These are phyloP conservation scores for Hymenochirus boettgeri DNA, from an alignment of 2,113 vertebrate species.

Conservation along the genomic window DNA sequence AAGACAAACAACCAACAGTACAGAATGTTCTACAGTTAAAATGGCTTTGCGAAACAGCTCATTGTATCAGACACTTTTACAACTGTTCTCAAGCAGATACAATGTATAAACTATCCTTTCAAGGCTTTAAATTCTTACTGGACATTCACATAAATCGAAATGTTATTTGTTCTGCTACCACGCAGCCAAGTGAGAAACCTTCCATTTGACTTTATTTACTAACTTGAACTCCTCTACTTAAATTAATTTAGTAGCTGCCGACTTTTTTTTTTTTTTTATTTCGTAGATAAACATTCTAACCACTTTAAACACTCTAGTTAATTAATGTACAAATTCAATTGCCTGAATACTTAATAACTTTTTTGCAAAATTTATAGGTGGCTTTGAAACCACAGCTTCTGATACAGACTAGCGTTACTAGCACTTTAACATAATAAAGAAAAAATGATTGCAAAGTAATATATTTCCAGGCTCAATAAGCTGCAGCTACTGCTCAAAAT, in stretches of 20 bases:
- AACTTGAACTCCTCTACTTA: constrained; percentile 26
- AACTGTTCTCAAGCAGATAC: constrained; percentile 21
- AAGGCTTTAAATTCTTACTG: constrained; percentile 27
- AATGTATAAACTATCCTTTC: constrained; percentile 5
- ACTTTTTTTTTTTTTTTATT: constrained; percentile 33
- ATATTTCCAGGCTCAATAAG: too few relatives aligned
- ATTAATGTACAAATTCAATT: constrained; percentile 27
- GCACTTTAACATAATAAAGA: background rate
- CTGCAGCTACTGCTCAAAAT: too few relatives aligned
- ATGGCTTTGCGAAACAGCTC: constrained; percentile 31
- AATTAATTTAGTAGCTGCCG: constrained; percentile 43
- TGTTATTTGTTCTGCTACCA: constrained; percentile 22
- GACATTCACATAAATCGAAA: constrained; percentile 30
- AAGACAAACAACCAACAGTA: background rate
- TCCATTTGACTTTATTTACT: constrained; percentile 38
- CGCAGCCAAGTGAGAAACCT: constrained; percentile 23
- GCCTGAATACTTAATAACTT: constrained; percentile 24
- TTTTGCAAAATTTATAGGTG: constrained; percentile 14
- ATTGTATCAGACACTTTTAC: constrained; percentile 29
- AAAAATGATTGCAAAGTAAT: too few relatives aligned
- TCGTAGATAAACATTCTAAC: constrained; percentile 17
- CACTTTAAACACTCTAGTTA: constrained; percentile 40
- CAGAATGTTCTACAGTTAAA: constrained; percentile 8
- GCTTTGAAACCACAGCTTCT: background rate
- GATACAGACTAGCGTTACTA: background rate